Evolutionary conservation across 1,140 invertebrate genomes (phyloP).

Genomic region (Pogonomyrmex barbatus): DNA sequence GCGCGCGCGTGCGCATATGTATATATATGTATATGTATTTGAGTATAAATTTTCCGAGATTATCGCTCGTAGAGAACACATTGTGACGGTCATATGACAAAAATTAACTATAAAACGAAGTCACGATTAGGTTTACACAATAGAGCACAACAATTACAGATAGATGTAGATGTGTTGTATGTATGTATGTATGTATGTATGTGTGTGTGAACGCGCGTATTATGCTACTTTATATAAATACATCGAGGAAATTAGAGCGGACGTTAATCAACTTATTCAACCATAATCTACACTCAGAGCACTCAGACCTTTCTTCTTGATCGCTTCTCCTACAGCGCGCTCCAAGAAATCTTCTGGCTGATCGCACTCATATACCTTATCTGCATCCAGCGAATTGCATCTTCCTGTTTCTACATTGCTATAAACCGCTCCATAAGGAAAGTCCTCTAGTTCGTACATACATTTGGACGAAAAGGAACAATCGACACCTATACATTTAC

Average conservation of each 20-base stretch:
- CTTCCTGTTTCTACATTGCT: constrained; percentile 61
- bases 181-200: no score
- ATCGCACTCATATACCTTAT: constrained; percentile 80
- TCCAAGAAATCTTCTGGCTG: constrained; percentile 88
- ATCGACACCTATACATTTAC: constrained; percentile 59
- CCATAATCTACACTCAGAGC: constrained; percentile 85
- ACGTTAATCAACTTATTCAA: constrained; percentile 72
- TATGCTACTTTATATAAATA: constrained; percentile 67
- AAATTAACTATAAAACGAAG: constrained; percentile 58
- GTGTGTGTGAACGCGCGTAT: neutral
- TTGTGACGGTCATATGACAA: constrained; percentile 36
- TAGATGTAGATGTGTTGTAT: neutral
- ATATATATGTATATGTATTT: constrained; percentile 8
- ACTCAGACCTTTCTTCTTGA: constrained; percentile 90
- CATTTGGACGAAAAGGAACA: constrained; percentile 58
- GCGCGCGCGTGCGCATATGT: no score
- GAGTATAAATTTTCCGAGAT: constrained; percentile 43
- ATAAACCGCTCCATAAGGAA: constrained; percentile 46
- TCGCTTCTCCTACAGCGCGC: constrained; percentile 89
- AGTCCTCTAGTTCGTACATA: constrained; percentile 25
- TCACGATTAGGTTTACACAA: constrained; percentile 50
- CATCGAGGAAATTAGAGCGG: constrained; percentile 42
- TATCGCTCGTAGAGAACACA: constrained; percentile 26
- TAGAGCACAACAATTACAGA: constrained; percentile 66
- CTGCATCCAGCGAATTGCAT: constrained; percentile 69